These are phyloP conservation scores for Sebastes trivittatus DNA, from an alignment of 2,797 vertebrate genomes.

Conservation along the genomic window DNA sequence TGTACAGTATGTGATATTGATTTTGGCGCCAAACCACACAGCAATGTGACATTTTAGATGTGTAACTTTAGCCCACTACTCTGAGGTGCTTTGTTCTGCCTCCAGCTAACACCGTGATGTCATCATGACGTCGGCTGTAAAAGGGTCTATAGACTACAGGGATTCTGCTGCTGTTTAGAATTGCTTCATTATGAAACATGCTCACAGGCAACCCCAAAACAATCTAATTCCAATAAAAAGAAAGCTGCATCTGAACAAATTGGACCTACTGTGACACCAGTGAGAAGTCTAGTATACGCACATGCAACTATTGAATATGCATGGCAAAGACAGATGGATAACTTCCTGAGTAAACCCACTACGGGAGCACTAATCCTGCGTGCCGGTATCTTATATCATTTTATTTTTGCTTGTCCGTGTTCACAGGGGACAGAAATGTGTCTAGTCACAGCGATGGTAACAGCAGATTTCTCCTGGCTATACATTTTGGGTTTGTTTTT, in stretches of 20 bases:
- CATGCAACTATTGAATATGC: slow-evolving; percentile 5
- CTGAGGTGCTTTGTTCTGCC: too few species aligned
- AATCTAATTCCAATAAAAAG: background rate
- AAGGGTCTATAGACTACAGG: background rate
- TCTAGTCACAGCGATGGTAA: slow-evolving; percentile 17
- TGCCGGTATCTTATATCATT: background rate
- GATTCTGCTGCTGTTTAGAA: slow-evolving; percentile 27
- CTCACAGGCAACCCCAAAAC: background rate
- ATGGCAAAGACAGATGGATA: slow-evolving; percentile 13
- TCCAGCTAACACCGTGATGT: too few species aligned
- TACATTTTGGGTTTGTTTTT: background rate
- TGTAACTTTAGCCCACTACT: too few species aligned
- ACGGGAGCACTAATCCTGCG: background rate
- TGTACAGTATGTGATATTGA: too few species aligned
- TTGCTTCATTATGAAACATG: slow-evolving; percentile 28
- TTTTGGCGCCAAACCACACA: too few species aligned
- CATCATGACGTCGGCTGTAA: too few species aligned
- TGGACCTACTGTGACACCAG: background rate
- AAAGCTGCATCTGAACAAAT: slow-evolving; percentile 20
- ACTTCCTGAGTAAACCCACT: slow-evolving; percentile 20
- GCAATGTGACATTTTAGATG: too few species aligned
- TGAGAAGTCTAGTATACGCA: background rate
- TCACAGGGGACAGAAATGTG: slow-evolving; percentile 29
- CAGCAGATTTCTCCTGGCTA: slow-evolving; percentile 39
- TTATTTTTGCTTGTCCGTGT: background rate